These are phyloP conservation scores for Temnothorax unifasciatus DNA, from an alignment of 2,888 invertebrate genomes.

Conservation along the genomic window DNA sequence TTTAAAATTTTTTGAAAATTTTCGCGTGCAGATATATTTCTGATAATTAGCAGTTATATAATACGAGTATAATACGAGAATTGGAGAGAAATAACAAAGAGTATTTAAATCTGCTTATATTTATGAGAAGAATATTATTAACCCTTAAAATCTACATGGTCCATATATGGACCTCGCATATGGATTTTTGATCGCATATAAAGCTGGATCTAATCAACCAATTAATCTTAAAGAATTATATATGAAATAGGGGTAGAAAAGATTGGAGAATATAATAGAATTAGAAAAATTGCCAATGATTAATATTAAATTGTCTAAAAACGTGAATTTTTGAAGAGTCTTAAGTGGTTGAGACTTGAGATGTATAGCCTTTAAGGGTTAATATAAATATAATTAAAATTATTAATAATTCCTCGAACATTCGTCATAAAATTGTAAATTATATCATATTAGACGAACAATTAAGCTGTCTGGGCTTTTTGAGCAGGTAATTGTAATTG, in stretches of 20 bases:
- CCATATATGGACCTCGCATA: too few species aligned
- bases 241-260: too few species aligned
- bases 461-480: background rate
- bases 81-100: background rate
- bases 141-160: too few species aligned
- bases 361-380: too few species aligned
- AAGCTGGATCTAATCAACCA: too few species aligned
- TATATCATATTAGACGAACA: background rate
- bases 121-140: background rate
- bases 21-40: background rate
- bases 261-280: too few species aligned
- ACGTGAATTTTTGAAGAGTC: too few species aligned
- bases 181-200: too few species aligned
- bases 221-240: too few species aligned
- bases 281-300: too few species aligned
- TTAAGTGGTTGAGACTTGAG: too few species aligned
- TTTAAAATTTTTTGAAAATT: background rate
- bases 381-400: conserved; percentile 5
- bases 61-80: background rate
- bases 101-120: background rate
- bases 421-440: background rate
- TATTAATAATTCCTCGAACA: background rate
- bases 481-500: background rate
- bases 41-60: background rate
- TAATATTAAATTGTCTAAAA: too few species aligned